A percentile compares a stretch with the other conserved stretches of the same genome.
Evolutionary conservation across 2,113 vertebrate genomes (phyloP).

Genomic region (Callaeas wilsoni): DNA sequence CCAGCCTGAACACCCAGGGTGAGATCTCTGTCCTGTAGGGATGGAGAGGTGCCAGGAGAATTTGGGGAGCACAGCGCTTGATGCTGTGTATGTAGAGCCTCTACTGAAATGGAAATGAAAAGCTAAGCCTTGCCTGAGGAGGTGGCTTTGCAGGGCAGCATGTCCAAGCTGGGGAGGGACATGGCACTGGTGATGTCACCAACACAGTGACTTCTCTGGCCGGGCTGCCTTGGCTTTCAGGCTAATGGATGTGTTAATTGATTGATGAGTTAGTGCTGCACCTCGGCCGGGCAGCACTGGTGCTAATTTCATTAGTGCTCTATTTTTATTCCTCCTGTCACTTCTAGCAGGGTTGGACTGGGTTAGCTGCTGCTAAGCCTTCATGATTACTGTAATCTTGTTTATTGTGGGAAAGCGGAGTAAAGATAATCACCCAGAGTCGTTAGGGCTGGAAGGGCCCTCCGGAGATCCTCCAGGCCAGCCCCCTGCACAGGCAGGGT

Average conservation of each 20-base stretch:
- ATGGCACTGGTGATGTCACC: not conserved
- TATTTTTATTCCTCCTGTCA: not conserved
- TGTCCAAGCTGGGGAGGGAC: not conserved
- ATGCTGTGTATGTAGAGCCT: fast-evolving
- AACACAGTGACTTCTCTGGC: fast-evolving
- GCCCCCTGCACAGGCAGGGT: not conserved
- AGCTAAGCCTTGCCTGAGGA: fast-evolving
- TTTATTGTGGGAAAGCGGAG: not conserved
- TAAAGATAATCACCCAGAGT: not conserved
- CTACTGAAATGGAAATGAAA: no score
- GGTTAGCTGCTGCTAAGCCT: not conserved
- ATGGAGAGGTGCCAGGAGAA: not conserved
- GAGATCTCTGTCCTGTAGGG: not conserved
- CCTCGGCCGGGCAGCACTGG: not conserved
- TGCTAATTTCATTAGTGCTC: not conserved
- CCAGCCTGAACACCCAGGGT: fast-evolving
- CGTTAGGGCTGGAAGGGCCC: not conserved
- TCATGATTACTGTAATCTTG: not conserved
- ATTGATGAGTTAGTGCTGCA: not conserved
- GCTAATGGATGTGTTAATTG: not conserved
- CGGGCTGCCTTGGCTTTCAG: not conserved
- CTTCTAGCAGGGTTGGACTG: not conserved
- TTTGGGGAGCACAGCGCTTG: fast-evolving
- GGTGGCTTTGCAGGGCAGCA: not conserved
- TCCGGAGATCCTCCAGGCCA: not conserved